phyloP scores from a whole-genome alignment of 1,140 invertebrate species.

The Bathynomus jamesi region DNA sequence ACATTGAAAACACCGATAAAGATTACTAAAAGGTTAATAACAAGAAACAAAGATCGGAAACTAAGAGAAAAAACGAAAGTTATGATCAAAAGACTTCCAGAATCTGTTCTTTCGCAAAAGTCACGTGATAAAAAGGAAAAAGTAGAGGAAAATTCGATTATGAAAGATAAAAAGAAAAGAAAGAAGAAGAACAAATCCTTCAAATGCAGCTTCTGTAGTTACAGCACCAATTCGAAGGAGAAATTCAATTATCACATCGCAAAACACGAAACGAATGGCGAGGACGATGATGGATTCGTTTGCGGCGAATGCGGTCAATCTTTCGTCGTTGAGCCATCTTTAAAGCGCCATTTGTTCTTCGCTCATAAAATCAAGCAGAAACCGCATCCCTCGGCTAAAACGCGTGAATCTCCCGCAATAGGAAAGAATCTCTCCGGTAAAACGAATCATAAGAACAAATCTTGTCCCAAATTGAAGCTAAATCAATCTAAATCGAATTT shows the following conservation, averaged over 20 bases:
- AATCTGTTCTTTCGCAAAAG: constrained; percentile 18
- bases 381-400: neutral
- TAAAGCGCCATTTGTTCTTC: constrained; percentile 36
- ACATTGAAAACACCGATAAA: neutral
- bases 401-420: neutral
- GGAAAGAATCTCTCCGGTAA: neutral
- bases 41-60: neutral
- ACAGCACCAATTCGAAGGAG: constrained; percentile 30
- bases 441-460: neutral
- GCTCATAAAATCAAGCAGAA: constrained; percentile 32
- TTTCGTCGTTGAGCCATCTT: constrained; percentile 33
- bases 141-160: neutral
- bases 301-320: constrained; percentile 32
- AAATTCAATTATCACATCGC: constrained; percentile 24
- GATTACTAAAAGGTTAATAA: neutral
- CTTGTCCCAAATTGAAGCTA: too few relatives aligned
- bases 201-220: constrained; percentile 21
- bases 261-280: constrained; percentile 16
- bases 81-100: constrained; percentile 25
- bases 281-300: constrained; percentile 26
- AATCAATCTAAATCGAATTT: neutral
- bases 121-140: constrained; percentile 1
- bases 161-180: constrained; percentile 7
- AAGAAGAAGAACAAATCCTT: constrained; percentile 33
- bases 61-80: constrained; percentile 22